Conservation (phyloP, 2,797 vertebrate genomes). For the Syngnathus acus region DNA sequence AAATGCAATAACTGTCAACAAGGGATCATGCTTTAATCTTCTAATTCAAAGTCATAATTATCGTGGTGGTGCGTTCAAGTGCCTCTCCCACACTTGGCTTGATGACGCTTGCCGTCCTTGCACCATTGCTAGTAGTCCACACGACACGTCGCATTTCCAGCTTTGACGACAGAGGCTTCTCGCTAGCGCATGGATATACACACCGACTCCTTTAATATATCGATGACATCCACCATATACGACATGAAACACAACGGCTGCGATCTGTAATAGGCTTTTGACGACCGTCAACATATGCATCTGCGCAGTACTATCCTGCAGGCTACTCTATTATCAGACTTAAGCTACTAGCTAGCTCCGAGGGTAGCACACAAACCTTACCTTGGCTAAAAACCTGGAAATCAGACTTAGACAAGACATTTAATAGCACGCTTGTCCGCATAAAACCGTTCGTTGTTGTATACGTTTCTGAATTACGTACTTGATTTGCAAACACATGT, state of each 20-base stretch:
- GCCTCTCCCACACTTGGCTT: slow-evolving; percentile 45
- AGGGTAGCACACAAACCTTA: slow-evolving; percentile 29
- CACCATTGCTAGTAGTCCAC: slow-evolving; percentile 58
- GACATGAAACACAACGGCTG: neutral
- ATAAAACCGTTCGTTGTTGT: neutral
- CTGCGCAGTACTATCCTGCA: neutral
- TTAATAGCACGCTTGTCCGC: neutral
- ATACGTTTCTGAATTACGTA: slow-evolving; percentile 9
- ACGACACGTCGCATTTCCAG: slow-evolving; percentile 58
- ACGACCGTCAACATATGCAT: neutral
- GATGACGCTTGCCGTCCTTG: slow-evolving; percentile 54
- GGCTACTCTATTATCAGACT: neutral
- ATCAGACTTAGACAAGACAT: neutral
- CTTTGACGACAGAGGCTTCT: slow-evolving; percentile 27
- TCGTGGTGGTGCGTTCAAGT: slow-evolving; percentile 9
- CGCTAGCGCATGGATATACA: slow-evolving; percentile 25
- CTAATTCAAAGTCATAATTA: neutral
- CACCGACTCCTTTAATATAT: slow-evolving; percentile 1
- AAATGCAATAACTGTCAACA: neutral
- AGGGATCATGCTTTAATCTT: neutral
- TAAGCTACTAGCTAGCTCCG: slow-evolving; percentile 26
- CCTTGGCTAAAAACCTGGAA: slow-evolving; percentile 7
- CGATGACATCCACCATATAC: too few species aligned
- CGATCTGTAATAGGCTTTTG: neutral
- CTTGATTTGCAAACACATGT: slow-evolving; percentile 5